Conservation (phyloP, 2,888 invertebrate species). For the Allacma fusca region DNA sequence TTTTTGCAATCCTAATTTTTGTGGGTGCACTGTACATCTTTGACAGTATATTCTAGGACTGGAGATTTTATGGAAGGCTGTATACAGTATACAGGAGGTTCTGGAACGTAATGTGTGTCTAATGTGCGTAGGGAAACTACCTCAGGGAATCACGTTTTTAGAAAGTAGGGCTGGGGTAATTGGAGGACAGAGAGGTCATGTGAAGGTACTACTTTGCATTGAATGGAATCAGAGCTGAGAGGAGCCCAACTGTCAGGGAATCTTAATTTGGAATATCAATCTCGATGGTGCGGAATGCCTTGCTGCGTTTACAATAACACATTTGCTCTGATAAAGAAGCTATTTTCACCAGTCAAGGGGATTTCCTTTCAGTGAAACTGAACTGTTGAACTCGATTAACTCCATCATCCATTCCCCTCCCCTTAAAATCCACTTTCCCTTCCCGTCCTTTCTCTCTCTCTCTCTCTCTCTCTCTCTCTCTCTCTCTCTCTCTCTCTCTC, state of each 20-base stretch:
- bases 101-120: too few relatives aligned
- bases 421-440: background rate
- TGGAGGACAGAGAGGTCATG: too few relatives aligned
- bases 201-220: background rate
- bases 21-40: too few relatives aligned
- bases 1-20: too few relatives aligned
- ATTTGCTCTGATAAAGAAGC: conserved; percentile 8
- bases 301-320: background rate
- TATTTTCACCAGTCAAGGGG: background rate
- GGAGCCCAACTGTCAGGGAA: background rate
- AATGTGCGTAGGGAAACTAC: too few relatives aligned
- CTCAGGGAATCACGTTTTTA: too few relatives aligned
- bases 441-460: conserved; percentile 3
- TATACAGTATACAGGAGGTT: too few relatives aligned
- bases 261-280: conserved; percentile 9
- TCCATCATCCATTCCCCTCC: conserved; percentile 16
- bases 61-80: too few relatives aligned
- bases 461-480: background rate
- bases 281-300: conserved; percentile 13
- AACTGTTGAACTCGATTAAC: conserved; percentile 36
- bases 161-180: too few relatives aligned
- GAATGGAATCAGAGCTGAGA: background rate
- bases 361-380: background rate
- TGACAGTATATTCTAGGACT: too few relatives aligned
- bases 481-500: background rate